These are phyloP conservation scores for Myathropa florea DNA, from an alignment of 2,888 invertebrate genomes.

Conservation along the genomic window DNA sequence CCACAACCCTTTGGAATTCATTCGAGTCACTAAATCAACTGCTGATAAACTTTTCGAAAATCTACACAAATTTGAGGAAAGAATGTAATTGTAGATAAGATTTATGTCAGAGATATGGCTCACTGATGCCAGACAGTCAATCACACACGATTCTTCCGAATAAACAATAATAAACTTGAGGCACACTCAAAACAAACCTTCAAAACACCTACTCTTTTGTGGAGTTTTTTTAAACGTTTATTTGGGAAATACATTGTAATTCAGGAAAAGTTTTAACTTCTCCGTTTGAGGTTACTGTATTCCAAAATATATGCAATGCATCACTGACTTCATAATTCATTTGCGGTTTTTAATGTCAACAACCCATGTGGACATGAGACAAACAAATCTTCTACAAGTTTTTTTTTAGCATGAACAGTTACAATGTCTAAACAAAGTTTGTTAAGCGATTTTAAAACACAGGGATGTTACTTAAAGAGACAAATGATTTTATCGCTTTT, in stretches of 20 bases:
- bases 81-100: not conserved
- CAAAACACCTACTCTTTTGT: not conserved
- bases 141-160: not conserved
- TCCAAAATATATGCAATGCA: not conserved
- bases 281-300: not conserved
- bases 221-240: not conserved
- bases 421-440: too few relatives aligned
- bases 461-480: too few relatives aligned
- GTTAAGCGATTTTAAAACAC: too few relatives aligned
- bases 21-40: not conserved
- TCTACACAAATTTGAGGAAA: not conserved
- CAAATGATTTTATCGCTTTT: too few relatives aligned
- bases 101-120: too few relatives aligned
- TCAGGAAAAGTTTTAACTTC: not conserved
- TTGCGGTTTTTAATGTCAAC: not conserved
- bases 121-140: not conserved
- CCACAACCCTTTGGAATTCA: not conserved
- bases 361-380: not conserved
- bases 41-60: not conserved
- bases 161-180: too few relatives aligned
- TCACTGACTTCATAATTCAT: not conserved
- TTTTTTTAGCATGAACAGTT: too few relatives aligned
- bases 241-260: not conserved
- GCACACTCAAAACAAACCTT: not conserved
- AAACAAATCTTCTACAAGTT: too few relatives aligned